These are phyloP conservation scores for Hipparchia semele DNA, from an alignment of 2,888 invertebrate species.

Conservation along the genomic window DNA sequence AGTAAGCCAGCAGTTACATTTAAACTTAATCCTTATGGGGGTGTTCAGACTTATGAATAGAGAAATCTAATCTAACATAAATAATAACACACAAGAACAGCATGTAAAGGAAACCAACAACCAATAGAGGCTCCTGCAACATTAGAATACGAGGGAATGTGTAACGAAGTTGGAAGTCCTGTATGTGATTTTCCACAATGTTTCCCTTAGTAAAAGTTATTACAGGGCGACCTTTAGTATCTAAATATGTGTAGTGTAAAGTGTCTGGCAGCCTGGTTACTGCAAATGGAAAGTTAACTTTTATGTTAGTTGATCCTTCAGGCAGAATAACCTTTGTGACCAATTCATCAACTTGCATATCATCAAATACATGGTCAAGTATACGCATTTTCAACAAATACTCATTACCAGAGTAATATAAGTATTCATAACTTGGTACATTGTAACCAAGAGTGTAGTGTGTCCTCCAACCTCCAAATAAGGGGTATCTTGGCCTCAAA, in stretches of 20 bases:
- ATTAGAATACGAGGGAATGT: constrained; percentile 93
- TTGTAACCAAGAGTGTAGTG: constrained; percentile 98
- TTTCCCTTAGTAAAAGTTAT: constrained; percentile 91
- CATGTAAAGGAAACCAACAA: constrained; percentile 93
- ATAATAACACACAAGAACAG: constrained; percentile 96
- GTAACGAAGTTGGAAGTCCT: constrained; percentile 95
- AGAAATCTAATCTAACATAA: constrained; percentile 97
- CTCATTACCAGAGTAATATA: constrained; percentile 90
- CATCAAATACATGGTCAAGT: constrained; percentile 98
- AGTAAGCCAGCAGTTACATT: neutral
- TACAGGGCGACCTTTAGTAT: constrained; percentile 96
- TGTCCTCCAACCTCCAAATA: constrained; percentile 99
- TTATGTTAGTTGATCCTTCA: constrained; percentile 93
- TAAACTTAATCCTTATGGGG: constrained; percentile 75
- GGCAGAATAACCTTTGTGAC: constrained; percentile 95
- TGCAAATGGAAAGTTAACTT: constrained; percentile 91
- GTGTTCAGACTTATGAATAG: constrained; percentile 89
- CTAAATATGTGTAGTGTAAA: constrained; percentile 96
- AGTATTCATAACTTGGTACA: constrained; percentile 98
- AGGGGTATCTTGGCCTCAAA: constrained; percentile 97
- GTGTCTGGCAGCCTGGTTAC: constrained; percentile 89
- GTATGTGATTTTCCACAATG: constrained; percentile 97
- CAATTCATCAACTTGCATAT: constrained; percentile 96
- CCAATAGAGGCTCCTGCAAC: constrained; percentile 96
- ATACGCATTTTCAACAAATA: constrained; percentile 96